Conservation (phyloP, 2,113 vertebrate genomes). For the Chloropsis cyanopogon region DNA sequence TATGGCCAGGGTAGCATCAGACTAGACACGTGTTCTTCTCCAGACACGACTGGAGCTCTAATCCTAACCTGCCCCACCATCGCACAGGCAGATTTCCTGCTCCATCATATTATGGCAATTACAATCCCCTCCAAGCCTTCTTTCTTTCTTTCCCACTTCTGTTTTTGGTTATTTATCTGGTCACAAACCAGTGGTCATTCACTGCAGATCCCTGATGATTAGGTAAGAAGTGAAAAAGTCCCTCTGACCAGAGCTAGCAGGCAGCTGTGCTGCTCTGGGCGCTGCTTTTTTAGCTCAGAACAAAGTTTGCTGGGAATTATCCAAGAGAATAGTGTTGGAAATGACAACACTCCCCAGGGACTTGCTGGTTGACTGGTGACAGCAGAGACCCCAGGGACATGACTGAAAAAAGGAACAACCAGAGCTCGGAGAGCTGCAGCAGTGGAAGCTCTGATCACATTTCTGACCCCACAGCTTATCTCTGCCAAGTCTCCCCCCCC, state of each 20-base stretch:
- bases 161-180: background rate
- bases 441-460: background rate
- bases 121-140: background rate
- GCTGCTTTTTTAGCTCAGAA: background rate
- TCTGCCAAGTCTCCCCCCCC: background rate
- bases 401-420: background rate
- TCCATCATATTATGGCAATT: background rate
- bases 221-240: background rate
- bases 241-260: background rate
- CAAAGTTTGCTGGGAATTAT: slow-evolving; percentile 6
- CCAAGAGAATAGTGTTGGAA: background rate
- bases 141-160: background rate
- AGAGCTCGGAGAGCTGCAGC: background rate
- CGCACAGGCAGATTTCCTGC: background rate
- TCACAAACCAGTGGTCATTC: background rate
- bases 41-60: background rate
- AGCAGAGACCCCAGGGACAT: background rate
- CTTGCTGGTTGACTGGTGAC: background rate
- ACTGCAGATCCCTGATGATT: background rate
- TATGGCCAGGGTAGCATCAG: background rate
- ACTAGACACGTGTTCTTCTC: background rate
- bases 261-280: background rate
- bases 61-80: fast-evolving
- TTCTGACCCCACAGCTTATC: slow-evolving; percentile 9
- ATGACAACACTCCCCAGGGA: background rate